These are phyloP conservation scores for Sphaerodactylus townsendi DNA, from an alignment of 2,113 vertebrate genomes.

Conservation along the genomic window DNA sequence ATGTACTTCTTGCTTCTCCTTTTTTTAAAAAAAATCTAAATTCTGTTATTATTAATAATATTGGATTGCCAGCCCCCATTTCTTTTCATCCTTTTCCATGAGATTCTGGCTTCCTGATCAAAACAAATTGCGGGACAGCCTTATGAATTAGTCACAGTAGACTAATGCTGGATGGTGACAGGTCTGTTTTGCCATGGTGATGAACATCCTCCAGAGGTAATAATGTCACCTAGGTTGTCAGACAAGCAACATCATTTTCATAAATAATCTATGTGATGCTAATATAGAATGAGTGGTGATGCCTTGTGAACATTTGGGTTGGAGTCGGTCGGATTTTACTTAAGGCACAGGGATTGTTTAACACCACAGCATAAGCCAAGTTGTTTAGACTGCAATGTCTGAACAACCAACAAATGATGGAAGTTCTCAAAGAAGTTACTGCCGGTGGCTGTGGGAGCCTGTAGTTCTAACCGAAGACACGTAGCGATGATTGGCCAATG, in stretches of 20 bases:
- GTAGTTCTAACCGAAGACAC: neutral
- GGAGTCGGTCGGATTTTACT: constrained; percentile 58
- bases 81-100: constrained; percentile 63
- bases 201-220: constrained; percentile 71
- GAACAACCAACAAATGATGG: constrained; percentile 3
- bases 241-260: constrained; percentile 72
- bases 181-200: constrained; percentile 72
- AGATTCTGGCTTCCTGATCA: constrained; percentile 66
- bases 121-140: constrained; percentile 74
- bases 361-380: constrained; percentile 41
- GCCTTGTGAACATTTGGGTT: constrained; percentile 65
- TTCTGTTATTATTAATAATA: constrained; percentile 50
- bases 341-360: constrained; percentile 42
- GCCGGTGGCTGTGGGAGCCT: neutral
- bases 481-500: neutral
- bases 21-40: constrained; percentile 32
- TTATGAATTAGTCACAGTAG: constrained; percentile 75
- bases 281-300: constrained; percentile 70
- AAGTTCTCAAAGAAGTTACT: neutral
- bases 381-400: constrained; percentile 26
- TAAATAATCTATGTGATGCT: constrained; percentile 74
- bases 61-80: constrained; percentile 33
- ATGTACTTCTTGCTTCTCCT: constrained; percentile 25
- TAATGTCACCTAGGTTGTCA: constrained; percentile 71
- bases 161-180: constrained; percentile 71